phyloP scores from a whole-genome alignment of 2,113 vertebrate genomes.

The Struthidea cinerea region DNA sequence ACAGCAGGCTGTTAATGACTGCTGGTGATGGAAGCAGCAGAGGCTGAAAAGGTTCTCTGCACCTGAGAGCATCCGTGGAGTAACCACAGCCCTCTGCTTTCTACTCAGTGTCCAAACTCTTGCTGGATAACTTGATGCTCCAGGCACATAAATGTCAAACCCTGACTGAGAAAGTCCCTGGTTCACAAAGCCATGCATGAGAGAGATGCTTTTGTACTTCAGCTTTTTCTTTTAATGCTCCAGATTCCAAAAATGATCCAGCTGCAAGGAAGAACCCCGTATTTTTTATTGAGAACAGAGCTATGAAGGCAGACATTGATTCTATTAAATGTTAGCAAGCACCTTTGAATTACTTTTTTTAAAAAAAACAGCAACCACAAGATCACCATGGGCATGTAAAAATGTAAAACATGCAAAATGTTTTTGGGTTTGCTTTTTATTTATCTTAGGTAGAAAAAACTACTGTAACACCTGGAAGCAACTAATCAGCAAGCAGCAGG shows the following conservation, averaged over 20 bases:
- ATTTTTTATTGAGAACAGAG: neutral
- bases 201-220: slow-evolving; percentile 19
- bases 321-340: neutral
- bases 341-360: neutral
- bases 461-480: neutral
- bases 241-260: neutral
- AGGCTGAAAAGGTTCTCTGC: neutral
- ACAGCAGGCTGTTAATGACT: neutral
- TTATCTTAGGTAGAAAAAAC: neutral
- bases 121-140: neutral
- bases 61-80: neutral
- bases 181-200: neutral
- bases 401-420: neutral
- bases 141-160: slow-evolving; percentile 14
- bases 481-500: neutral
- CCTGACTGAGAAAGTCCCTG: neutral
- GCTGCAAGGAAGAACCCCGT: neutral
- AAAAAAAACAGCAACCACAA: rapidly evolving
- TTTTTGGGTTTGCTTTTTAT: rapidly evolving
- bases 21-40: neutral
- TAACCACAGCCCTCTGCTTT: neutral
- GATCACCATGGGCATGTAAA: neutral
- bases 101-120: neutral
- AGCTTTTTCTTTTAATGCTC: slow-evolving; percentile 19
- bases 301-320: neutral